These are phyloP conservation scores for Arbacia lixula DNA, from an alignment of 53 echinoderm and acorn worm species.

Conservation along the genomic window DNA sequence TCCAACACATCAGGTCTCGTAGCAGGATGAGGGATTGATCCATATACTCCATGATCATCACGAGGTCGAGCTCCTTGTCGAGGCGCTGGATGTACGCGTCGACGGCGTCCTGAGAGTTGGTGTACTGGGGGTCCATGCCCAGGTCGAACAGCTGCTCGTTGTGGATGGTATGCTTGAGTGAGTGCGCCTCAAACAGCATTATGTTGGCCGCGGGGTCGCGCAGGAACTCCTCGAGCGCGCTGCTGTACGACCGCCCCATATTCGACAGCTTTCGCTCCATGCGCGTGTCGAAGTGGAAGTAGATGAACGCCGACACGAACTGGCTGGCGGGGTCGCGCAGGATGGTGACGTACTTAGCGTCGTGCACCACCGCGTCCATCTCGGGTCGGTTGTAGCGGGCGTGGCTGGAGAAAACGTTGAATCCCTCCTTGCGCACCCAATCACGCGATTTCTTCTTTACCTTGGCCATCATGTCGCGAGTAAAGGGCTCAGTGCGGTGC, in stretches of 20 bases:
- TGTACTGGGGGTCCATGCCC: slow-evolving; percentile 47
- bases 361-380: slow-evolving; percentile 53
- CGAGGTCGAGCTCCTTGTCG: slow-evolving; percentile 58
- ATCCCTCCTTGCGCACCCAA: slow-evolving; percentile 35
- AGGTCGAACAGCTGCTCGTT: slow-evolving; percentile 64
- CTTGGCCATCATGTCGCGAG: slow-evolving; percentile 36
- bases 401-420: slow-evolving; percentile 60
- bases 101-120: slow-evolving; percentile 5
- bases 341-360: slow-evolving; percentile 67
- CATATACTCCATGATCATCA: slow-evolving; percentile 64
- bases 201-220: slow-evolving; percentile 19
- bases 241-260: slow-evolving; percentile 9
- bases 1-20: slow-evolving; percentile 56
- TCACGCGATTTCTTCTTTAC: background rate
- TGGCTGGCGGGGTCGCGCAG: slow-evolving; percentile 56
- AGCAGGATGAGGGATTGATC: slow-evolving; percentile 67
- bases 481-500: slow-evolving; percentile 37
- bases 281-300: slow-evolving; percentile 24
- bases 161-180: background rate
- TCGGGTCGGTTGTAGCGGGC: slow-evolving; percentile 61
- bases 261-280: slow-evolving; percentile 7
- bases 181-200: background rate
- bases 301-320: slow-evolving; percentile 67
- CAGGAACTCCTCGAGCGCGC: slow-evolving; percentile 54
- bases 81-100: slow-evolving; percentile 24